phyloP scores from a whole-genome alignment of 2,113 vertebrate species.

The Sakesphorus luctuosus region DNA sequence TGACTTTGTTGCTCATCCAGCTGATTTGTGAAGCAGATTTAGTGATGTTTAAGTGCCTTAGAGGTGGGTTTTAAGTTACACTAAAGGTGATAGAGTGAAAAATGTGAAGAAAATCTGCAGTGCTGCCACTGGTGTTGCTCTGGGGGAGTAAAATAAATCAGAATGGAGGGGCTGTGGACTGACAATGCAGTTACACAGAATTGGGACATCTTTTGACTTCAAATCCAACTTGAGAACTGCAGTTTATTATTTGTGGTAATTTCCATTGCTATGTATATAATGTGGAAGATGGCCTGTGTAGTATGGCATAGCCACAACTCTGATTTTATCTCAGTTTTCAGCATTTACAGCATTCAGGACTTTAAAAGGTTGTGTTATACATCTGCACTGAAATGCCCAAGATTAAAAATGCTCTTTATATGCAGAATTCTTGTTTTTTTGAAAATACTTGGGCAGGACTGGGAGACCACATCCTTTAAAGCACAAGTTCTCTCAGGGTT shows the following conservation, averaged over 20 bases:
- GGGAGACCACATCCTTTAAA: conserved; percentile 41
- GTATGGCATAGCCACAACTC: background rate
- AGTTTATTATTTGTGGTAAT: background rate
- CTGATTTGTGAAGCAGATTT: background rate
- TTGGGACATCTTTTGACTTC: background rate
- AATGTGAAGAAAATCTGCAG: background rate
- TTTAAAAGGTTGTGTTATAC: background rate
- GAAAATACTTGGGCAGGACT: background rate
- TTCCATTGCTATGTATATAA: background rate
- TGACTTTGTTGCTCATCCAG: background rate
- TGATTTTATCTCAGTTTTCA: background rate
- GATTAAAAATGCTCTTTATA: background rate
- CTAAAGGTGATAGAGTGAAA: background rate
- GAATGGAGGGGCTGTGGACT: background rate
- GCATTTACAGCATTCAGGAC: background rate
- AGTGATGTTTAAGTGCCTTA: background rate
- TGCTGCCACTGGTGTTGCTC: background rate
- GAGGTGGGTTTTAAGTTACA: background rate
- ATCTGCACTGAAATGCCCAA: background rate
- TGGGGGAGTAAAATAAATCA: background rate
- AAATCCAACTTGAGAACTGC: background rate
- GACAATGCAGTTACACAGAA: background rate
- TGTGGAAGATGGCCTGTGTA: background rate
- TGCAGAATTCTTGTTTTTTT: background rate
- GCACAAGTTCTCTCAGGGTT: background rate